Conservation (phyloP, 2,888 invertebrate species). For the Noctua janthe region DNA sequence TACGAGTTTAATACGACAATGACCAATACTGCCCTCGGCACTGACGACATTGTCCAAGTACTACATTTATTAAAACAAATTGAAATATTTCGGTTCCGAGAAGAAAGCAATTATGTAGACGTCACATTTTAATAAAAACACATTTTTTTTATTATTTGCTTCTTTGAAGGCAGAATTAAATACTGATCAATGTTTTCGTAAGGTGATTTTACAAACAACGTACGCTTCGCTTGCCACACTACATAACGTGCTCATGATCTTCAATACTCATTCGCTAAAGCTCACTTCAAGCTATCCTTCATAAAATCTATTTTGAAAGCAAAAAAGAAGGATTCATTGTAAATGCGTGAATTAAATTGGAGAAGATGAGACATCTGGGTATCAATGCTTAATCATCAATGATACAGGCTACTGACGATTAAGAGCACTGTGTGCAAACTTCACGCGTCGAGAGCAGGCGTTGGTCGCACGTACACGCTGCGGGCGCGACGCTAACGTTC, state of each 20-base stretch:
- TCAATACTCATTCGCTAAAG: conserved; percentile 42
- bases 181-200: conserved; percentile 26
- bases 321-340: not conserved
- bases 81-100: not conserved
- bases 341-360: not conserved
- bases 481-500: not conserved
- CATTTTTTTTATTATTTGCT: not conserved
- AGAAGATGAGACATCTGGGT: not conserved
- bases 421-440: conserved; percentile 3
- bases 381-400: not conserved
- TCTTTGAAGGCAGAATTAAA: not conserved
- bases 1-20: no score
- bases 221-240: conserved; percentile 58
- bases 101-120: not conserved
- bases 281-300: conserved; percentile 15
- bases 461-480: conserved; percentile 7
- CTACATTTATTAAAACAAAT: not conserved
- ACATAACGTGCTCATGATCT: conserved; percentile 18
- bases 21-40: no score
- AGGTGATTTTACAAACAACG: not conserved
- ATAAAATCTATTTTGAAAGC: not conserved
- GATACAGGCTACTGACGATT: not conserved
- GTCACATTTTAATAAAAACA: not conserved
- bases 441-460: not conserved
- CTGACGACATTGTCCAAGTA: not conserved